Percentiles rank a stretch among this genome's conserved stretches.
Evolutionary conservation across 2,113 vertebrate genomes (phyloP).

Genomic region (Peromyscus leucopus): DNA sequence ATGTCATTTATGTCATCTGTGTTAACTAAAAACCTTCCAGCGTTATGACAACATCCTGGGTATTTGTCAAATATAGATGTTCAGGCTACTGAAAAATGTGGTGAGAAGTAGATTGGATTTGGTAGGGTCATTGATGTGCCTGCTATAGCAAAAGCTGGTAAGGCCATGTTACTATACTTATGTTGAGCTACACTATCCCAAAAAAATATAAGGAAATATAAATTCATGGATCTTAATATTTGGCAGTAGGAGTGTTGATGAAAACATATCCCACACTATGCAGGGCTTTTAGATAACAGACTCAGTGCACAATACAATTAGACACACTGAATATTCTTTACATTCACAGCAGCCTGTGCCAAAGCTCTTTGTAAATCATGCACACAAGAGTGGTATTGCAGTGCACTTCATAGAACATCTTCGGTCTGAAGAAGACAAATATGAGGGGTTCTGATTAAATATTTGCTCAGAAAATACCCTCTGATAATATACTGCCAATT

Average conservation of each 20-base stretch:
- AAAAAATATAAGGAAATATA: constrained; percentile 38
- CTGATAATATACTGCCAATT: constrained; percentile 80
- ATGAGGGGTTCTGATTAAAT: constrained; percentile 77
- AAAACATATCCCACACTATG: constrained; percentile 50
- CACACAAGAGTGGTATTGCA: constrained; percentile 32
- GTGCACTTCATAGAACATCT: constrained; percentile 58
- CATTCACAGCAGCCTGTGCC: constrained; percentile 40
- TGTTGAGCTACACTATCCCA: not conserved
- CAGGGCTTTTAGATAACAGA: constrained; percentile 44
- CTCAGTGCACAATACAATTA: constrained; percentile 60
- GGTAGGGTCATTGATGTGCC: not conserved
- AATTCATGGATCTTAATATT: constrained; percentile 58
- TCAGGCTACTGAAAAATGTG: constrained; percentile 60
- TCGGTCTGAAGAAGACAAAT: constrained; percentile 68
- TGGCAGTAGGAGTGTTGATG: constrained; percentile 33
- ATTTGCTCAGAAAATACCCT: constrained; percentile 82
- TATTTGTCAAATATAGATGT: constrained; percentile 74
- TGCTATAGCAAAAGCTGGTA: not conserved
- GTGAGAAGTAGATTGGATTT: constrained; percentile 48
- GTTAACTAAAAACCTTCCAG: constrained; percentile 69
- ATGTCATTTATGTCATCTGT: constrained; percentile 60
- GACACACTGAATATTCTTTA: constrained; percentile 62
- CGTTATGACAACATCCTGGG: constrained; percentile 41
- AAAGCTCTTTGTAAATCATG: constrained; percentile 73
- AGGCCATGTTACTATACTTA: not conserved